These are phyloP conservation scores for Isichthys henryi DNA, from an alignment of 2,113 vertebrate genomes.

Conservation along the genomic window DNA sequence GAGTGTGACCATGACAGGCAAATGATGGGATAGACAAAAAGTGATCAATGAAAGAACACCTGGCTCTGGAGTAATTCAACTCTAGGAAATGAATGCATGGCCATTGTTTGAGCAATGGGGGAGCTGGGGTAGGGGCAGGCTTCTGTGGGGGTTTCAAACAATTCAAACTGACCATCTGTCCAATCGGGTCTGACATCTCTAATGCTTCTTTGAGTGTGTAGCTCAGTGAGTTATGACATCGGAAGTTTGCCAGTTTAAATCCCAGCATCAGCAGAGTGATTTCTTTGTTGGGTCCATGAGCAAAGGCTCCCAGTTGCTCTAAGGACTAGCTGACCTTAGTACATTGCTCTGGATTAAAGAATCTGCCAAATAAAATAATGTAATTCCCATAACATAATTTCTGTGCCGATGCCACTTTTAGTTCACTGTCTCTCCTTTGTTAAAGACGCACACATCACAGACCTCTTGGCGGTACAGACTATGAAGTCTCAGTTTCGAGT, in stretches of 20 bases:
- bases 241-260: background rate
- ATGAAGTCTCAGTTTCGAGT: background rate
- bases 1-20: background rate
- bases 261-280: background rate
- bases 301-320: background rate
- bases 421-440: background rate
- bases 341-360: background rate
- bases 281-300: background rate
- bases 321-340: background rate
- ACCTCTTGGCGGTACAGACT: background rate
- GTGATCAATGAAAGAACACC: constrained; percentile 28
- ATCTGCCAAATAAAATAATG: background rate
- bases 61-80: background rate
- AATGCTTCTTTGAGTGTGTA: background rate
- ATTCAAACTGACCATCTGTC: background rate
- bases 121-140: background rate
- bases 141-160: background rate
- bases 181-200: background rate
- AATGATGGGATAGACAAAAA: constrained; percentile 19
- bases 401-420: background rate
- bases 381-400: background rate
- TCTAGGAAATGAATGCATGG: background rate
- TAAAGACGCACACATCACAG: background rate
- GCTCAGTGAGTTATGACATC: background rate
- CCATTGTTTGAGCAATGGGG: background rate